Conservation (phyloP, 2,113 vertebrate genomes). For the Nyctibius bracteatus region DNA sequence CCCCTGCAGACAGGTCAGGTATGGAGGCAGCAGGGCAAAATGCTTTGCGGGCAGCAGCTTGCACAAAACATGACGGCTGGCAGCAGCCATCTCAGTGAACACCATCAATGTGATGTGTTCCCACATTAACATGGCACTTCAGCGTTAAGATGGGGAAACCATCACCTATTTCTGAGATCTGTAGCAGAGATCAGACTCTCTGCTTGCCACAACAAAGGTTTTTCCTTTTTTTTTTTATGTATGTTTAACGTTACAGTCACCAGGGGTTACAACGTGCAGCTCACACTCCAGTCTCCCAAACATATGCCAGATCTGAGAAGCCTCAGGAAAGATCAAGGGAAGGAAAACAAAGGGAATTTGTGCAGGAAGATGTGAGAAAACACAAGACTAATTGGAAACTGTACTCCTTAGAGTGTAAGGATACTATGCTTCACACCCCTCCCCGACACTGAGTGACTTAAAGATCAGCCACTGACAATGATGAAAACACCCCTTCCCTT, state of each 20-base stretch:
- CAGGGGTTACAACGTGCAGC: neutral
- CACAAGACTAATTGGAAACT: neutral
- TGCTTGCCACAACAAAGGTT: neutral
- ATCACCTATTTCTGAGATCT: neutral
- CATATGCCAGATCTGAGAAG: neutral
- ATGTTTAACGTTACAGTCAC: neutral
- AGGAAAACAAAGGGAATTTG: neutral
- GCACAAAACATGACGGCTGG: neutral
- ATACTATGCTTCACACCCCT: neutral
- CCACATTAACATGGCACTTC: neutral
- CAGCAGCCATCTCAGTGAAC: neutral
- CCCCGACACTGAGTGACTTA: neutral
- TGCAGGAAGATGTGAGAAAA: neutral
- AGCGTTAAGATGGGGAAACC: neutral
- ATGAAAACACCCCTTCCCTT: neutral
- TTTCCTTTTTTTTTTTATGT: neutral
- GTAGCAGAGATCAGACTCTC: neutral
- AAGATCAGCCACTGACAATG: neutral
- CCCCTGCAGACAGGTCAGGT: neutral
- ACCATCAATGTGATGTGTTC: rapidly evolving
- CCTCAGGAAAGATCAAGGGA: neutral
- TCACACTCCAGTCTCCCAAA: neutral
- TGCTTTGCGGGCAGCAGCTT: neutral
- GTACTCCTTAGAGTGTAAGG: neutral
- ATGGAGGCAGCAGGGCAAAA: neutral